phyloP scores from a whole-genome alignment of 2,888 invertebrate genomes.

The Leptarthrus brevirostris region DNA sequence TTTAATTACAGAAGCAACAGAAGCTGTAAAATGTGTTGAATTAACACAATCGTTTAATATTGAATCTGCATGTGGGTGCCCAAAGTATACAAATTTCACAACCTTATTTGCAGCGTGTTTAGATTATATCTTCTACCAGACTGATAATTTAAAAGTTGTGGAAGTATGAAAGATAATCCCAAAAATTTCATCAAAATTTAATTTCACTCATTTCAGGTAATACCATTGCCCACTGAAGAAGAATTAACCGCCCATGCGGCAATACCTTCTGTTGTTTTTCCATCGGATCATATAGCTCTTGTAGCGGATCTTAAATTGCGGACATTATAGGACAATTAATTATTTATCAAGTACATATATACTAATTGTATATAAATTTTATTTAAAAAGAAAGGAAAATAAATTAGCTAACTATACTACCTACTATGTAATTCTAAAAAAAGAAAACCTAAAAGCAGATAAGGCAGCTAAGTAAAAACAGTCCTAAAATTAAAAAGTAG shows the following conservation, averaged over 20 bases:
- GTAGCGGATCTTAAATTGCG: constrained; percentile 77
- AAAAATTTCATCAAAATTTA: not conserved
- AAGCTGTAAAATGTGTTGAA: constrained; percentile 74
- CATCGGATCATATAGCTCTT: constrained; percentile 93
- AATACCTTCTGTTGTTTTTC: constrained; percentile 88
- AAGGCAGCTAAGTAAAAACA: too few species aligned
- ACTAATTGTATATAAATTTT: too few species aligned
- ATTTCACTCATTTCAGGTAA: constrained; percentile 72
- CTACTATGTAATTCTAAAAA: too few species aligned
- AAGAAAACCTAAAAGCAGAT: too few species aligned
- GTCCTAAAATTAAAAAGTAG: too few species aligned
- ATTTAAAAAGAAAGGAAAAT: too few species aligned
- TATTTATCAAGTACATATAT: too few species aligned
- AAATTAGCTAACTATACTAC: too few species aligned
- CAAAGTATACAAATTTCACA: constrained; percentile 87
- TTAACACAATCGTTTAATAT: constrained; percentile 75
- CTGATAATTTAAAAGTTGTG: constrained; percentile 71
- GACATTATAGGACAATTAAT: too few species aligned
- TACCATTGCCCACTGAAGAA: constrained; percentile 84
- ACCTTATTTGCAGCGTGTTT: constrained; percentile 84
- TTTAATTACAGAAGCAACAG: constrained; percentile 71
- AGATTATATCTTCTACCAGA: constrained; percentile 91
- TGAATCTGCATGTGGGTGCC: constrained; percentile 85
- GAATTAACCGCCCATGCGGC: constrained; percentile 80
- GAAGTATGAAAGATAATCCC: constrained; percentile 69